Conservation (phyloP, 2,113 vertebrate genomes). For the Tragulus kanchil region DNA sequence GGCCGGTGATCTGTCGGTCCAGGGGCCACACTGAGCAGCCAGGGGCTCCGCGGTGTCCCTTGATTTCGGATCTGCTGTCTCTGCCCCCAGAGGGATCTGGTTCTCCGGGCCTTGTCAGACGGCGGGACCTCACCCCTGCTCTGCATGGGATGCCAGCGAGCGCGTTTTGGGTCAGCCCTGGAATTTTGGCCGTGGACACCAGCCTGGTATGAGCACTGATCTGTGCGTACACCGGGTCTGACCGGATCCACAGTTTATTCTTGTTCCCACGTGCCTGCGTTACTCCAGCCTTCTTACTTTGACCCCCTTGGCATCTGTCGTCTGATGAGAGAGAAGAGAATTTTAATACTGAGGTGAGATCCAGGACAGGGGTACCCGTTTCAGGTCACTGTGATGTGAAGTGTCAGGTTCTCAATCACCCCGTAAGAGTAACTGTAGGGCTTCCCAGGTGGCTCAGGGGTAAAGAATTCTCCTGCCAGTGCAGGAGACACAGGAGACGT, state of each 20-base stretch:
- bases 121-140: neutral
- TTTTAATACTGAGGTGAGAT: neutral
- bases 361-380: neutral
- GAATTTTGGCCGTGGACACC: neutral
- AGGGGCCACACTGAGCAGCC: neutral
- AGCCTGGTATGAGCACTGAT: neutral
- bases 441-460: neutral
- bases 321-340: neutral
- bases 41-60: rapidly evolving
- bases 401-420: neutral
- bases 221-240: neutral
- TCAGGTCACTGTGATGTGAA: neutral
- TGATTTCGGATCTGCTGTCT: neutral
- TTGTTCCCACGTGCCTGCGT: neutral
- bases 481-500: too few species aligned
- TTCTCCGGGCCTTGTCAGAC: neutral
- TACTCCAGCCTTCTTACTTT: neutral
- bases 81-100: neutral
- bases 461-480: neutral
- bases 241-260: neutral
- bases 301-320: neutral
- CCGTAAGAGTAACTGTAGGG: neutral
- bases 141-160: neutral
- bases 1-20: too few species aligned
- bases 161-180: neutral